Evolutionary conservation across 2,888 invertebrate genomes (phyloP).

Genomic region (Nemotelus pantherinus): DNA sequence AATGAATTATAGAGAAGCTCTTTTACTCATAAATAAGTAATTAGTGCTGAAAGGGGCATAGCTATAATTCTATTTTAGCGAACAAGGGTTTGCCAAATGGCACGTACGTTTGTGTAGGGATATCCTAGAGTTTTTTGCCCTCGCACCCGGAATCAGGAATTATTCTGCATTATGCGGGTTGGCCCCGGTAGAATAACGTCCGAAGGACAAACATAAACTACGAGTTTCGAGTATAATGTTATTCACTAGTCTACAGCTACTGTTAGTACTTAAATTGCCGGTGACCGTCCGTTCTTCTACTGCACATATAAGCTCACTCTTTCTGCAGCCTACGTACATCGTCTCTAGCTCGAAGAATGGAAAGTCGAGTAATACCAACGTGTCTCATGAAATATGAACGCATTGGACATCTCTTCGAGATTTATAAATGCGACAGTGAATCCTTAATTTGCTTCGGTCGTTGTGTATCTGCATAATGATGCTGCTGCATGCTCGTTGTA

Average conservation of each 20-base stretch:
- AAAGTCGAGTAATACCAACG: no score
- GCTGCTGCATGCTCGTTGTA: not conserved
- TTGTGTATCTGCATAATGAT: not conserved
- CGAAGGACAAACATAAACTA: not conserved
- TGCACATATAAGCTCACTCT: not conserved
- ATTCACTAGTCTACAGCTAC: no score
- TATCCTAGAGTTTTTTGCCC: not conserved
- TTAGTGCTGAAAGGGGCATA: slow-evolving; percentile 56
- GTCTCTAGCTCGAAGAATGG: no score
- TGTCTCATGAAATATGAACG: slow-evolving; percentile 33
- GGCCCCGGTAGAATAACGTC: not conserved
- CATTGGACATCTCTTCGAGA: slow-evolving; percentile 1
- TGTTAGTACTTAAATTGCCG: no score
- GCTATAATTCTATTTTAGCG: slow-evolving; percentile 28
- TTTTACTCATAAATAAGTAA: slow-evolving; percentile 64
- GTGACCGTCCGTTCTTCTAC: not conserved
- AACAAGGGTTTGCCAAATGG: not conserved
- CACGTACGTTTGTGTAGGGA: not conserved
- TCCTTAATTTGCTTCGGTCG: slow-evolving; percentile 2
- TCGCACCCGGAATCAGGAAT: not conserved
- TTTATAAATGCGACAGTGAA: slow-evolving; percentile 25
- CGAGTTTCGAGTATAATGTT: no score
- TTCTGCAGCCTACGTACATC: not conserved
- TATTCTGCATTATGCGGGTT: not conserved
- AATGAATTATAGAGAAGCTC: slow-evolving; percentile 62